These are phyloP conservation scores for Cataglyphis rosenhaueri DNA, from an alignment of 2,888 invertebrate species.

Conservation along the genomic window DNA sequence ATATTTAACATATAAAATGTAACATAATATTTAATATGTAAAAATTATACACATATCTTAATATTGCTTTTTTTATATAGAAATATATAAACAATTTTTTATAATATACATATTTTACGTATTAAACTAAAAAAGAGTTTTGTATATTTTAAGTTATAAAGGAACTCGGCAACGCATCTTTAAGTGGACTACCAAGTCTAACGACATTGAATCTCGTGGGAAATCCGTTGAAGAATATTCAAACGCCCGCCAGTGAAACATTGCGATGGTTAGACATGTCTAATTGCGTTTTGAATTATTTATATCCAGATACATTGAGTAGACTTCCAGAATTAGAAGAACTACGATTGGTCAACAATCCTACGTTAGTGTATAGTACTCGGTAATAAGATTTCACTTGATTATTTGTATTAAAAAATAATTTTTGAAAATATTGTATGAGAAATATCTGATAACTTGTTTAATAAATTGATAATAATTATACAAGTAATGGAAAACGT, in stretches of 20 bases:
- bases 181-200: conserved; percentile 88
- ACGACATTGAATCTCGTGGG: conserved; percentile 89
- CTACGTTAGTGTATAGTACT: conserved; percentile 79
- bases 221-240: conserved; percentile 86
- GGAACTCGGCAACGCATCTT: conserved; percentile 89
- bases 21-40: background rate
- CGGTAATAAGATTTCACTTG: conserved; percentile 70
- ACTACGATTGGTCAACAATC: conserved; percentile 80
- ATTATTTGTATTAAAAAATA: conserved; percentile 4
- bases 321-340: conserved; percentile 80
- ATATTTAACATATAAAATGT: background rate
- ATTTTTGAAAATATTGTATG: background rate
- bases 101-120: background rate
- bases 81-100: background rate
- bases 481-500: background rate
- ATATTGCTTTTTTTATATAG: background rate
- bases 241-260: conserved; percentile 76
- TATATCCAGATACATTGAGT: conserved; percentile 77
- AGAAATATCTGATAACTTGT: background rate
- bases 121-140: background rate
- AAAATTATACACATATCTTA: background rate
- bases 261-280: conserved; percentile 81
- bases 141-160: conserved; percentile 84
- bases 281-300: conserved; percentile 79
- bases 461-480: conserved; percentile 8